Conservation (phyloP, 2,113 vertebrate species). For the Oxyura jamaicensis region DNA sequence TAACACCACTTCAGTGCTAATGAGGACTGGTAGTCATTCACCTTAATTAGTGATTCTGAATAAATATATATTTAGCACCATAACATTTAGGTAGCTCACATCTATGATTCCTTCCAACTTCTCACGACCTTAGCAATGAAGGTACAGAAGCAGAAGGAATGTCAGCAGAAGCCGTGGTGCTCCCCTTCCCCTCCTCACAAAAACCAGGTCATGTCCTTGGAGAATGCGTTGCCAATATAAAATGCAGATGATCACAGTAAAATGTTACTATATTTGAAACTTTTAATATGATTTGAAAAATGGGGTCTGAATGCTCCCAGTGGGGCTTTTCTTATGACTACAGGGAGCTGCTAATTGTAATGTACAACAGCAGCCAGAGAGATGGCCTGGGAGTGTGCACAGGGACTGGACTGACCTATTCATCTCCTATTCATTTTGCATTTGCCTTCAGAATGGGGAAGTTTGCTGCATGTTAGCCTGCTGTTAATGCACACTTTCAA, state of each 20-base stretch:
- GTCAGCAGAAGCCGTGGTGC: background rate
- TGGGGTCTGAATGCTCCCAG: background rate
- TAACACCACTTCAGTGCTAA: slow-evolving; percentile 64
- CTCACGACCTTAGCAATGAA: background rate
- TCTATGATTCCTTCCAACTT: background rate
- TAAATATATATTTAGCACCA: slow-evolving; percentile 54
- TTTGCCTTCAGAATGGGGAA: background rate
- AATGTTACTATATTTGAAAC: background rate
- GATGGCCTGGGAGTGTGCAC: background rate
- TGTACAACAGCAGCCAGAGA: background rate
- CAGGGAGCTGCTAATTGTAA: background rate
- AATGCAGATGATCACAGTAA: background rate
- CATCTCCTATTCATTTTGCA: background rate
- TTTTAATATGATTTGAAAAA: background rate
- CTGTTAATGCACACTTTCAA: background rate
- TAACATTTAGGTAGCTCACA: slow-evolving; percentile 8
- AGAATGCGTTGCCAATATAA: background rate
- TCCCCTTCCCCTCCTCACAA: background rate
- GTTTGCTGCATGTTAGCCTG: background rate
- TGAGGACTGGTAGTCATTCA: slow-evolving; percentile 60
- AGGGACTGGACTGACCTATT: background rate
- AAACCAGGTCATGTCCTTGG: slow-evolving; percentile 10
- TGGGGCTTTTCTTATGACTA: background rate
- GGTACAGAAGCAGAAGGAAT: background rate
- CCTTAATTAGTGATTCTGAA: slow-evolving; percentile 61